Conservation (phyloP, 2,113 vertebrate genomes). For the Petaurus breviceps region DNA sequence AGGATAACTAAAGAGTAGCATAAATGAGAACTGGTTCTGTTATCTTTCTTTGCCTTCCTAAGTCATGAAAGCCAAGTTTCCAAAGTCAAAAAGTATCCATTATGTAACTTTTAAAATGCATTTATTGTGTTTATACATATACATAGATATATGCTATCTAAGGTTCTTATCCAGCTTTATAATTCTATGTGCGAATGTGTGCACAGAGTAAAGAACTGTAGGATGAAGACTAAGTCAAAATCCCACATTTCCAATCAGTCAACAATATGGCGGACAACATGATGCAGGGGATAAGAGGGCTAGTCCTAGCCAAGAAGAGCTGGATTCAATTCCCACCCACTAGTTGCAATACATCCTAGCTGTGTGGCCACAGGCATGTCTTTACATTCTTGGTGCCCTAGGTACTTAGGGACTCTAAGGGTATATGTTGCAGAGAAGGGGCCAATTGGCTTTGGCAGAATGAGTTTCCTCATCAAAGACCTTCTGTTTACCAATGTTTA, state of each 20-base stretch:
- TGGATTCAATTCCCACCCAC: neutral
- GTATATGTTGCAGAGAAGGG: neutral
- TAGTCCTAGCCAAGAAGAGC: neutral
- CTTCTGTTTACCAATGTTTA: neutral
- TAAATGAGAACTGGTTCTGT: constrained; percentile 11
- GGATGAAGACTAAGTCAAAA: neutral
- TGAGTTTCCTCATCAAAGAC: neutral
- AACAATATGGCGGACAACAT: neutral
- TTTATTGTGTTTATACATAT: constrained; percentile 3
- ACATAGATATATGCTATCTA: neutral
- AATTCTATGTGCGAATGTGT: neutral
- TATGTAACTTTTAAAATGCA: neutral
- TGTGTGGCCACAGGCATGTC: neutral
- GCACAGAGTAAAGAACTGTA: neutral
- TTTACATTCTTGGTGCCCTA: neutral
- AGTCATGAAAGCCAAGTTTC: constrained; percentile 45
- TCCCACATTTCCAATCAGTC: neutral
- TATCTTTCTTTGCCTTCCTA: constrained; percentile 23
- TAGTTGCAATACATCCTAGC: neutral
- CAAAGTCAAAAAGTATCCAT: constrained; percentile 12
- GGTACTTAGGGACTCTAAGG: neutral
- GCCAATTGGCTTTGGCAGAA: neutral
- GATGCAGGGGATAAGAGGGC: neutral
- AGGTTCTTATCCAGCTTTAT: neutral
- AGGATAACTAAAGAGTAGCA: neutral